Base-by-base conservation (phyloP, 2,888 invertebrate genomes). In the Malthinus seriepunctatus region DNA sequence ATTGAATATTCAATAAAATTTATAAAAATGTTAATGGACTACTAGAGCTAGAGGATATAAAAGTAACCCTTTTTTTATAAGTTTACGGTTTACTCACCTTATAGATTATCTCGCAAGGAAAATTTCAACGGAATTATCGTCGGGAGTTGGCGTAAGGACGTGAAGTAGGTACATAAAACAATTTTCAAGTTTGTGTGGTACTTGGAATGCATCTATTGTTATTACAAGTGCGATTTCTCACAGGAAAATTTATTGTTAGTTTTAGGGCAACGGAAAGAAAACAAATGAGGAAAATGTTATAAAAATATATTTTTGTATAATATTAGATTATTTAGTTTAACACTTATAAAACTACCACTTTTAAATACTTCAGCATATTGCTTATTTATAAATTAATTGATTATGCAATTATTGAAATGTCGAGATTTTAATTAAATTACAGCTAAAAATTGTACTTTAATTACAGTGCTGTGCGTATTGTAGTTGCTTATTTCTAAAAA, bases 221-320 rank as follows among this genome's bases (percentile, higher is more conserved):
- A 32, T 49, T 48, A 35, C 60, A 60, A 51, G 51, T 55, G 52
- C 35, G 14, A 15, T 34, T 55, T 60, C 55, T 34, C 60, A 60
- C 12, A 39, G 45, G 33, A 46, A 46, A 57, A 44, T n/a, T n/a
- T n/a, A n/a, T 12, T 45, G 52, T 53, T 58, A 15, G 32, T 45
- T 53, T 46, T 47, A 47, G 15, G 48, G 51, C 37, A 14, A 46
- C 11, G 46, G 7, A 38, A 59, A 35, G 51, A 56, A 59, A 51
- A 59, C 54, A 58, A 51, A 8, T n/a, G 38, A 34, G 32, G 37
- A 54, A 53, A 59, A 51, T 53, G 59, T 59, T 59, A 59, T 42
- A 59, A 59, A 59, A 59, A 59, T 59, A 59, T 59, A 59, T 59
- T 58, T 37, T 42, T 42, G 39, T 42, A 15, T 15, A 42, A 42